phyloP scores from a whole-genome alignment of 2,113 vertebrate genomes.

The Podocnemis expansa region DNA sequence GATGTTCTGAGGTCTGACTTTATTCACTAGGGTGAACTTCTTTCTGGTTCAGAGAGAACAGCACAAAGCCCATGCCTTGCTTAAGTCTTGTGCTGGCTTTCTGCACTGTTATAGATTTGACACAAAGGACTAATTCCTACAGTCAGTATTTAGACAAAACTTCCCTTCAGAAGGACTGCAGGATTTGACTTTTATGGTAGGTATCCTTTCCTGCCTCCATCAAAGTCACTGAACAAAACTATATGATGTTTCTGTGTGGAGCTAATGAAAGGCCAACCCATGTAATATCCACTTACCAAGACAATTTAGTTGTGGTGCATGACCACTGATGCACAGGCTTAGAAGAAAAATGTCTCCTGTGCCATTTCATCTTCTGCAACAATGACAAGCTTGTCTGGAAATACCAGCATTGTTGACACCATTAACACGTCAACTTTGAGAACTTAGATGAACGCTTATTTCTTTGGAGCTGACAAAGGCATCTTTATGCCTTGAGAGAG shows the following conservation, averaged over 20 bases:
- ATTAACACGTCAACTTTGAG: neutral
- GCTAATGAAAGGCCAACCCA: neutral
- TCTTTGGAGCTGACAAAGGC: neutral
- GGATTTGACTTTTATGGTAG: neutral
- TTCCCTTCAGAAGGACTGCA: neutral
- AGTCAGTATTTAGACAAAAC: neutral
- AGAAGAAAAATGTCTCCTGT: neutral
- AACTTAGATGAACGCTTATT: neutral
- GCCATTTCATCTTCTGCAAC: neutral
- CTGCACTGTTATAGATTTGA: neutral
- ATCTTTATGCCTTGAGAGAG: neutral
- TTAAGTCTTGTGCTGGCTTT: neutral
- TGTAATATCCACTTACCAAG: rapidly evolving
- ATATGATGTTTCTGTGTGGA: rapidly evolving
- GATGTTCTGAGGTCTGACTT: neutral
- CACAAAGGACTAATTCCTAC: neutral
- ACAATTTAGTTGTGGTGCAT: neutral
- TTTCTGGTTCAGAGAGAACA: neutral
- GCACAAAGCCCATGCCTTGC: neutral
- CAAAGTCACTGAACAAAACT: neutral
- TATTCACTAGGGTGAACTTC: neutral
- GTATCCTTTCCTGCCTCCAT: neutral
- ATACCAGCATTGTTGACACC: neutral
- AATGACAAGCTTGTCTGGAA: neutral
- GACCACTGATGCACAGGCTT: neutral